Conservation (phyloP, 2,888 invertebrate species). For the Acanthoscelides obtectus region DNA sequence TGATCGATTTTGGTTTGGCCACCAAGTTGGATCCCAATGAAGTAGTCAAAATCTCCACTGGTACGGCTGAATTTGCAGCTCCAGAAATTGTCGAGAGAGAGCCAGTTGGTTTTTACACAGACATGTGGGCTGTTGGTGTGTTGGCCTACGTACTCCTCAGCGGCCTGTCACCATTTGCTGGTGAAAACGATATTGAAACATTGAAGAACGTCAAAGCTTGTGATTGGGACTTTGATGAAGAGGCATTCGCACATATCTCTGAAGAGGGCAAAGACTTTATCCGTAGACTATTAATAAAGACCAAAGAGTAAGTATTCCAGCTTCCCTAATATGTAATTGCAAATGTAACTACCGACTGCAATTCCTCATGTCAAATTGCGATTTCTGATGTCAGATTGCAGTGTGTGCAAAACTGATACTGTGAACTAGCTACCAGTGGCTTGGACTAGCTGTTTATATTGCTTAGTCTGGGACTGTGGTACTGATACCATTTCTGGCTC, state of each 20-base stretch:
- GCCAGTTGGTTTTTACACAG: constrained; percentile 99
- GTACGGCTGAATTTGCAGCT: constrained; percentile 99
- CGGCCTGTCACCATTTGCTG: constrained; percentile 97
- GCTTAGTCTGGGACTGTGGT: no score
- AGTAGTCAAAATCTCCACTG: constrained; percentile 97
- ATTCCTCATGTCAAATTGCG: no score
- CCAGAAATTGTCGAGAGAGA: constrained; percentile 98
- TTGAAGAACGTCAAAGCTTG: constrained; percentile 97
- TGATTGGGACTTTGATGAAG: constrained; percentile 98
- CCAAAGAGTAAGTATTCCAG: constrained; percentile 72
- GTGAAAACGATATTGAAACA: constrained; percentile 97
- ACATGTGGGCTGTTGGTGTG: constrained; percentile 99
- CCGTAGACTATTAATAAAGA: constrained; percentile 81
- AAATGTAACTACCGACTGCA: neutral
- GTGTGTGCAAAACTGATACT: no score
- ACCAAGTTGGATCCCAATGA: constrained; percentile 98
- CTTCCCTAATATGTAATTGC: no score
- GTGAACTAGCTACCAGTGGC: no score
- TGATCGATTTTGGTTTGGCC: constrained; percentile 99
- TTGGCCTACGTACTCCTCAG: constrained; percentile 97
- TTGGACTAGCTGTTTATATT: no score
- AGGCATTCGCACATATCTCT: constrained; percentile 90
- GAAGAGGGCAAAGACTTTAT: constrained; percentile 99
- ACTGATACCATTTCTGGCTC: no score
- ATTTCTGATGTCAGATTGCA: no score